These are phyloP conservation scores for Entomobrya multifasciata DNA, from an alignment of 2,888 invertebrate genomes.

Conservation along the genomic window DNA sequence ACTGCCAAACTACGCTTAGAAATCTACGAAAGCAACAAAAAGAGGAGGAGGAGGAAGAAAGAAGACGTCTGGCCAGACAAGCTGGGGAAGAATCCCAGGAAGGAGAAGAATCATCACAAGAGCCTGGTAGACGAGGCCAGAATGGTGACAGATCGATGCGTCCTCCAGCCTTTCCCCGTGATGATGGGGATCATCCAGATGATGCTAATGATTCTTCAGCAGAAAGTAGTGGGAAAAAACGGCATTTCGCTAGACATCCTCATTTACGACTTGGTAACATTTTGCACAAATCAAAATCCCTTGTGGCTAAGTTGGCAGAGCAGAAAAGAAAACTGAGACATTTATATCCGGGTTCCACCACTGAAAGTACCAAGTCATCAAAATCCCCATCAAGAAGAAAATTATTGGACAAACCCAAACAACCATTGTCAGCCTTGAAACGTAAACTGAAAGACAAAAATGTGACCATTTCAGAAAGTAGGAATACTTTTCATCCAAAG, in stretches of 20 bases:
- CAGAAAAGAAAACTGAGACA: constrained; percentile 6
- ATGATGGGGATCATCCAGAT: not conserved
- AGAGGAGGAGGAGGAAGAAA: not conserved
- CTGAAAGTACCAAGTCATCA: not conserved
- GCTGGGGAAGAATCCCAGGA: not conserved
- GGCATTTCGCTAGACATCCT: not conserved
- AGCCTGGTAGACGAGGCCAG: no score
- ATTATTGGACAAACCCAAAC: not conserved
- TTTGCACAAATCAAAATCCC: constrained; percentile 32
- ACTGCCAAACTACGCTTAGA: not conserved
- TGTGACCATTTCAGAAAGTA: constrained; percentile 13
- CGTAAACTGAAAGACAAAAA: not conserved
- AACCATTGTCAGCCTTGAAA: not conserved
- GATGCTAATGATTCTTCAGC: not conserved
- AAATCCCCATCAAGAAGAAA: not conserved
- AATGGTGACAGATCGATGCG: no score
- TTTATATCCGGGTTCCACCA: no score
- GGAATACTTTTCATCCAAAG: not conserved
- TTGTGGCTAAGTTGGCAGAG: constrained; percentile 10
- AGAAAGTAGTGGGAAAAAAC: not conserved
- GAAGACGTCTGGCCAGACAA: not conserved
- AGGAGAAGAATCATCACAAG: not conserved
- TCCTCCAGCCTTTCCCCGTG: not conserved
- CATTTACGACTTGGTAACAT: constrained; percentile 15
- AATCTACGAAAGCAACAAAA: not conserved